Evolutionary conservation across 1,140 invertebrate species (phyloP).

Genomic region (Drosophila parabipectinata): DNA sequence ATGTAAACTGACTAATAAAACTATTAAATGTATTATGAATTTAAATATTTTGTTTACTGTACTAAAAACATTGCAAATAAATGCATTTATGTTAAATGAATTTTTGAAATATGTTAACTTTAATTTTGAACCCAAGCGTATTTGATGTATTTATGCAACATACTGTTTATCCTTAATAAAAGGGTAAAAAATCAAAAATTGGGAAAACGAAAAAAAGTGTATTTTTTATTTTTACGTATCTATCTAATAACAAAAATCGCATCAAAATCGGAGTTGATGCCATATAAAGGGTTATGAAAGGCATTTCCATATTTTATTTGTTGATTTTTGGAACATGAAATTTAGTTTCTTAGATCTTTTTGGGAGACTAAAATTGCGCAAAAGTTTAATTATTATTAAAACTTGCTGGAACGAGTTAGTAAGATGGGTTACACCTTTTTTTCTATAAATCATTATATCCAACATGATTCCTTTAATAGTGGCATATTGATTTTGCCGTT

Average conservation of each 20-base stretch:
- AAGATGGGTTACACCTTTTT: too few species aligned
- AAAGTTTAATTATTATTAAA: too few species aligned
- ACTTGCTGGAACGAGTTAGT: too few species aligned
- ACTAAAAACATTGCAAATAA: not conserved
- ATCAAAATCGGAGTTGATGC: not conserved
- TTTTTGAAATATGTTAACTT: not conserved
- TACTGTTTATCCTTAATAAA: not conserved
- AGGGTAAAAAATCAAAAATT: too few species aligned
- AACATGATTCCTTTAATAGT: too few species aligned
- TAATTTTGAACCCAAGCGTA: not conserved
- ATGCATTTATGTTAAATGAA: not conserved
- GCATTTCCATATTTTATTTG: too few species aligned
- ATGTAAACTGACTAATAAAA: slow-evolving; percentile 3
- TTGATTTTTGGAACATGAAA: too few species aligned
- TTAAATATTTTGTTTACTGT: not conserved
- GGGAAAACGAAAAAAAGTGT: too few species aligned
- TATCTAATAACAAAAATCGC: not conserved
- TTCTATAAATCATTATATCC: too few species aligned
- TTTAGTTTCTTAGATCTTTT: too few species aligned
- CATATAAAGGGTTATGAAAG: not conserved
- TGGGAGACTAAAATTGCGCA: too few species aligned
- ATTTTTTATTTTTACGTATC: not conserved
- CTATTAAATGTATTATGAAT: not conserved
- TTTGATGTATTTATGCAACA: slow-evolving; percentile 2
- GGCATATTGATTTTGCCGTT: too few species aligned